Evolutionary conservation across 2,113 vertebrate species (phyloP).

Genomic region (Pituophis catenifer): DNA sequence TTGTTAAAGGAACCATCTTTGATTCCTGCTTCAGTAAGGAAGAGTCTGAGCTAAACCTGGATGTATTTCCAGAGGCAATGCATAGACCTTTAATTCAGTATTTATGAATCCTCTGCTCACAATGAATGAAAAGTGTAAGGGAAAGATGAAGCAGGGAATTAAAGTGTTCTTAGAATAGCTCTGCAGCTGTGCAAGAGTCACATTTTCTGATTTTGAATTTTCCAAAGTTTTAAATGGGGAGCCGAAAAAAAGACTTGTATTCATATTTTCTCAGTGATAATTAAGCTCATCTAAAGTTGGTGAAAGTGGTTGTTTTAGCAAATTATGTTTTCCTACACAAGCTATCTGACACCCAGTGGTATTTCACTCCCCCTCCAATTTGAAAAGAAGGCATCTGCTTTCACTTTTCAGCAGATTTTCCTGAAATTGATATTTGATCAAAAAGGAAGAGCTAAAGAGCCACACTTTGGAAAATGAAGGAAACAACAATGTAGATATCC

Average conservation of each 20-base stretch:
- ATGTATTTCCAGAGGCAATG: background rate
- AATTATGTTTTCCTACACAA: background rate
- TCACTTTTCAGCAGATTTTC: background rate
- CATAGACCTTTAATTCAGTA: background rate
- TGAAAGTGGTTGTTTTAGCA: background rate
- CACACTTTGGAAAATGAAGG: background rate
- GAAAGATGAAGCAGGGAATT: slow-evolving; percentile 11
- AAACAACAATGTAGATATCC: background rate
- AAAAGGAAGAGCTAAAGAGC: background rate
- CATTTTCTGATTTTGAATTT: slow-evolving; percentile 16
- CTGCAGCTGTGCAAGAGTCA: background rate
- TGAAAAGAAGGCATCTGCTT: background rate
- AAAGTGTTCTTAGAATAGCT: slow-evolving; percentile 1
- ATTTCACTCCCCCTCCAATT: background rate
- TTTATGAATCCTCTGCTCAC: background rate
- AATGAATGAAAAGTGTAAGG: background rate
- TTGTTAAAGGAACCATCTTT: background rate
- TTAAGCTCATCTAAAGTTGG: background rate
- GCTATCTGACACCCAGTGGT: background rate
- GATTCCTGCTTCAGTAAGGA: background rate
- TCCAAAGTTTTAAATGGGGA: slow-evolving; percentile 1
- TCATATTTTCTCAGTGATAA: background rate
- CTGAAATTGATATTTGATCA: background rate
- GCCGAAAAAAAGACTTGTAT: background rate
- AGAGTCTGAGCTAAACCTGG: background rate